Base-by-base conservation (phyloP, 2,888 invertebrate genomes). In the Molanna angustata region DNA sequence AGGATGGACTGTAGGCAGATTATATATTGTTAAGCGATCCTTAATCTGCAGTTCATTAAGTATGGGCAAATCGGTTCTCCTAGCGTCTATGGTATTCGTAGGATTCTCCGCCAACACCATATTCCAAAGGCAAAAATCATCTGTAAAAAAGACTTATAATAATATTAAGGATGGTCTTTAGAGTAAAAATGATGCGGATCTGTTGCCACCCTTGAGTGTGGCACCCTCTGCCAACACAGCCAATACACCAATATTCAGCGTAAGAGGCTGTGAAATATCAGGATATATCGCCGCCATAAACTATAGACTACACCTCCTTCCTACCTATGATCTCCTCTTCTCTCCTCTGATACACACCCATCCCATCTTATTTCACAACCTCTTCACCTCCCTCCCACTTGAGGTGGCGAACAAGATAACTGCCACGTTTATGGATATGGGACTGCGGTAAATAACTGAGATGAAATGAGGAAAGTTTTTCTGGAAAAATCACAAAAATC, bases 231-330 rank as follows among this genome's bases (percentile, higher is more conserved):
- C 21, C 20, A 41, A 20, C 56, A 32, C 42, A 42, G 49, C 43
- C 52, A 45, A 54, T 55, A 55, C 52, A 44, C 58, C 58, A 50
- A 58, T 58, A 55, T 55, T 49, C 55, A 41, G 45, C 37, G 47
- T 58, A 58, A 58, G 58, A 58, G 58, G 58, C 58, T 58, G 58
- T 58, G 58, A 58, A 58, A 58, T 58, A 58, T 58, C 58, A 53
- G 58, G 51, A 58, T 58, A 58, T 55, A 58, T 58, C 43, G 53
- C 55, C 56, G 48, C 50, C 48, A 56, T 58, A 58, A 58, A 58
- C 31, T 41, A 56, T 39, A 27, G 31, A 42, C 44, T 17, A 14
- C 44, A 19, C 13, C 41, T n/a, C 9, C 37, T 18, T 37, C 18
- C 13, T n/a, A 4, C 32, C 16, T 16, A 4, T n/a, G 14, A 33